Base-by-base conservation (phyloP, 2,888 invertebrate genomes). In the Drosophila emarginata region DNA sequence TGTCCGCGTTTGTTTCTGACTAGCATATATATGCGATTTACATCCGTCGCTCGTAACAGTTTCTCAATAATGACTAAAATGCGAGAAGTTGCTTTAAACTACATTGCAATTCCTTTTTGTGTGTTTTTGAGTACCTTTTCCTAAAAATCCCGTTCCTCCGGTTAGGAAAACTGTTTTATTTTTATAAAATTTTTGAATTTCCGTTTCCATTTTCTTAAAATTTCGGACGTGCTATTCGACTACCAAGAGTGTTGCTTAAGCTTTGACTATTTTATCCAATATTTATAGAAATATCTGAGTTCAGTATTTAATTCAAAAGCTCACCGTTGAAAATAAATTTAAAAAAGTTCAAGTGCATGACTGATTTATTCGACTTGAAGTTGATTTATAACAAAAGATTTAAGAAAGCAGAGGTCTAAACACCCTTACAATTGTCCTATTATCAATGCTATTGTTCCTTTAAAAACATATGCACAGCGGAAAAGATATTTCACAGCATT, bases 1-100 rank as follows among this genome's bases (percentile, higher is more conserved):
- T 95, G 94, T 0, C 92, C 95, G 89, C 93, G 93, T 87, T 94
- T 94, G 32, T 92, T 88, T 58, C 94, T 91, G 15, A 94, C 91
- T 45, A 94, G 88, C n/a, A 94, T 78, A 79, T 93, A 94, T 61
- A 94, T 91, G 12, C 92, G 91, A 26, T 92, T 91, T 2, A 94
- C 82, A 26, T 93, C 92, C 52, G 94, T 94, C 11, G 93, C 92
- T 45, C 94, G 91, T 45, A 94, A 89, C 18, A 94, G 89, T 83
- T 94, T 94, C 79, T 94, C 94, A 60, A 94, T 91, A 12, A 94
- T 89, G 61, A 94, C 94, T 92, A 18, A 52, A 2, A 23, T 0
- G 6, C 0, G 26, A 12, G 12, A 11, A 14, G 15, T 11, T 32
- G 12, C 7, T 4, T 4, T 6, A n/a, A 5, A 18, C 11, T 4